These are phyloP conservation scores for Hypotaenidia okinawae DNA, from an alignment of 2,797 vertebrate genomes.

Conservation along the genomic window DNA sequence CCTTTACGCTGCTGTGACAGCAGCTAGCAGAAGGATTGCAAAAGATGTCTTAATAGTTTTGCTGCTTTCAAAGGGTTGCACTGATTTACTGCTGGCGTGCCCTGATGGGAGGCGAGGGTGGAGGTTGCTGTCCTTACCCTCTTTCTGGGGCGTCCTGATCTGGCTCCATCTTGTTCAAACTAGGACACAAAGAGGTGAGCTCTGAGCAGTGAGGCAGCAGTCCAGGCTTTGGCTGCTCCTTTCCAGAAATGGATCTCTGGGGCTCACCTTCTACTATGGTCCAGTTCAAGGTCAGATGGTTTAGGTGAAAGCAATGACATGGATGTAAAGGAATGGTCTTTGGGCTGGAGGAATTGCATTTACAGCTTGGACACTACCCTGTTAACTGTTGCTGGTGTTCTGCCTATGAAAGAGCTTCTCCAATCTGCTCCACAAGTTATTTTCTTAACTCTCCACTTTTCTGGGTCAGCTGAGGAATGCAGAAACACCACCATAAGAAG, in stretches of 20 bases:
- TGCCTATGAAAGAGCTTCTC: background rate
- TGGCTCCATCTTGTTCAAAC: background rate
- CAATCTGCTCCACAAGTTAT: background rate
- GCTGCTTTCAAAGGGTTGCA: background rate
- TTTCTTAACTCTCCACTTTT: background rate
- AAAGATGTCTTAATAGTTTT: background rate
- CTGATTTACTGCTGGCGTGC: background rate
- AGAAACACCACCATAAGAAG: background rate
- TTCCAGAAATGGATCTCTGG: background rate
- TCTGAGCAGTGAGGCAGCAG: background rate
- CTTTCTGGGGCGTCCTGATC: background rate
- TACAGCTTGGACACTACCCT: background rate
- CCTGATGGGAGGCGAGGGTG: background rate
- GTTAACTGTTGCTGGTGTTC: background rate
- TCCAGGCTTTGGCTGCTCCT: background rate
- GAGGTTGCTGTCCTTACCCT: background rate
- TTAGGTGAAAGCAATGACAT: background rate
- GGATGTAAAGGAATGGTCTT: background rate
- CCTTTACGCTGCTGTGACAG: conserved; percentile 19
- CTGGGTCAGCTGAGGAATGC: background rate
- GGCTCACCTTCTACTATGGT: background rate
- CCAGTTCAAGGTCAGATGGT: background rate
- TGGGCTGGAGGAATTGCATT: background rate
- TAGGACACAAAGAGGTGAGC: background rate
- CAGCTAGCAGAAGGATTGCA: background rate